Percentiles rank a stretch among this genome's conserved stretches.
Conservation (phyloP, 2,113 vertebrate species). For the Eulacestoma nigropectus region DNA sequence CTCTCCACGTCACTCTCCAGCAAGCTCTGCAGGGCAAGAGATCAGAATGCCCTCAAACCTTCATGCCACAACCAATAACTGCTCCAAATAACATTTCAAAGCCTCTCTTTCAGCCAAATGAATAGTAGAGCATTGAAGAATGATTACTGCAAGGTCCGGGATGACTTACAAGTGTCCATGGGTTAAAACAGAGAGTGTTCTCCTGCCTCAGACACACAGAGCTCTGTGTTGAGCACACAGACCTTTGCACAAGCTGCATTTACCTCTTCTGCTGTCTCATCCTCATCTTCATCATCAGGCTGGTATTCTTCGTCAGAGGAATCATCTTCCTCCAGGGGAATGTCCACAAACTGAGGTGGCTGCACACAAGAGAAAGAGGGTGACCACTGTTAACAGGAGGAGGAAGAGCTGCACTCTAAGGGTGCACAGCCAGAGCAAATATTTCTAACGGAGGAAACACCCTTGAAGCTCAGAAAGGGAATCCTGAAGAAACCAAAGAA, state of each 20-base stretch:
- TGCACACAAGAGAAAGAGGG: constrained; percentile 19
- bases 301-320: constrained; percentile 96
- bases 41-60: not conserved
- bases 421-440: not conserved
- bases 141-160: not conserved
- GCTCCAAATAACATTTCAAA: not conserved
- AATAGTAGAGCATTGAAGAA: accelerated
- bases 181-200: not conserved
- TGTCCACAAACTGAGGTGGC: constrained; percentile 95
- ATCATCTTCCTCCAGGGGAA: constrained; percentile 91
- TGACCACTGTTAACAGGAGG: not conserved
- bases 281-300: constrained; percentile 92
- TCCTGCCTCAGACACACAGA: not conserved
- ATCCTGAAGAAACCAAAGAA: not conserved
- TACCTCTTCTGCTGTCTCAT: constrained; percentile 92
- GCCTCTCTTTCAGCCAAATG: not conserved
- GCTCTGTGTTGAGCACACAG: not conserved
- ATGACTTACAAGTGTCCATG: accelerated
- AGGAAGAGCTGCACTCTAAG: not conserved
- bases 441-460: not conserved
- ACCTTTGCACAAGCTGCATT: not conserved
- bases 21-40: constrained; percentile 72
- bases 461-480: not conserved
- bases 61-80: not conserved
- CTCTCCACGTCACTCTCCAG: constrained; percentile 93